Conservation (phyloP, 2,113 vertebrate genomes). For the Scalopus aquaticus region DNA sequence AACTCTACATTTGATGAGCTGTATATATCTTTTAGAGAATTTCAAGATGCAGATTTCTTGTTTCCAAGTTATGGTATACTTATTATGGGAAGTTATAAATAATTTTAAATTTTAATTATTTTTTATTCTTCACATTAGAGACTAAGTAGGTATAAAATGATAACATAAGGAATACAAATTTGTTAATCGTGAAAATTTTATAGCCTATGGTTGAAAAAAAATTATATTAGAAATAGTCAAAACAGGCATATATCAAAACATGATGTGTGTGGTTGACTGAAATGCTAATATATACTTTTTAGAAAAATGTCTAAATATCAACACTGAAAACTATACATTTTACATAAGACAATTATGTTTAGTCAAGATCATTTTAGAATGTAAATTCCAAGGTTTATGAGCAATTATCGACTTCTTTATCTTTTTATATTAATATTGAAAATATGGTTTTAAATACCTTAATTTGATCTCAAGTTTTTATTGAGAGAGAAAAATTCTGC, state of each 20-base stretch:
- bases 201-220: not conserved
- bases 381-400: not conserved
- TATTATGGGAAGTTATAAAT: not conserved
- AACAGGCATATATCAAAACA: not conserved
- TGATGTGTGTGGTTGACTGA: not conserved
- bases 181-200: not conserved
- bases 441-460: not conserved
- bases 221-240: not conserved
- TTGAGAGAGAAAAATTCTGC: not conserved
- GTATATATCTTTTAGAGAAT: not conserved
- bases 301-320: not conserved
- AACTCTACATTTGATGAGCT: not conserved
- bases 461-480: not conserved
- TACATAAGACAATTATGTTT: not conserved
- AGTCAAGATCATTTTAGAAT: not conserved
- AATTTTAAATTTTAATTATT: not conserved
- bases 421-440: not conserved
- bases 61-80: not conserved
- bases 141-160: not conserved
- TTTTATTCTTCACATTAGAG: not conserved
- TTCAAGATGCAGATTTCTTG: not conserved
- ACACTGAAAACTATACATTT: not conserved
- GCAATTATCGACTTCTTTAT: not conserved
- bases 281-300: not conserved
- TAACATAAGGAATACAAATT: not conserved